phyloP scores from a whole-genome alignment of 1,140 invertebrate genomes.

The Bathynomus jamesi region DNA sequence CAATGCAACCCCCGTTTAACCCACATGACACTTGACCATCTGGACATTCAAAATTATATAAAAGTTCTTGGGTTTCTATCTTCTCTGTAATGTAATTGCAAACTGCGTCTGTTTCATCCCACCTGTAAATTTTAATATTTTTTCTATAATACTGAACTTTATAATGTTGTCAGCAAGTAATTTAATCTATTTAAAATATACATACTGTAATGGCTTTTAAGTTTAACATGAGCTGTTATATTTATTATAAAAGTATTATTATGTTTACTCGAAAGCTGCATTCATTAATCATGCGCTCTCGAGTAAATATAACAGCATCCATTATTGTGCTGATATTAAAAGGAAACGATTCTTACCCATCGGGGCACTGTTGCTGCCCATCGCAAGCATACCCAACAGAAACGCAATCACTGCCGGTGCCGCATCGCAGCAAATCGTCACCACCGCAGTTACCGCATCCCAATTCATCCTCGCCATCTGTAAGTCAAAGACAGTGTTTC shows the following conservation, averaged over 20 bases:
- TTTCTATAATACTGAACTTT: background rate
- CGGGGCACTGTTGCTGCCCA: constrained; percentile 5
- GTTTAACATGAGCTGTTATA: background rate
- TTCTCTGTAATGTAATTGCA: background rate
- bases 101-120: constrained; percentile 14
- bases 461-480: constrained; percentile 11
- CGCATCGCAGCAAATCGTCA: background rate
- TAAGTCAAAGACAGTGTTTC: no score
- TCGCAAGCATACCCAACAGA: background rate
- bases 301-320: no score
- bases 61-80: background rate
- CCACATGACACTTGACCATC: constrained; percentile 1
- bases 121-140: background rate
- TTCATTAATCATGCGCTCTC: no score
- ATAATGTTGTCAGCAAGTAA: background rate
- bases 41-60: background rate
- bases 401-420: constrained; percentile 1
- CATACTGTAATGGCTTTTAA: background rate
- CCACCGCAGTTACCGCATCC: background rate
- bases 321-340: no score
- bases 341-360: constrained; percentile 3
- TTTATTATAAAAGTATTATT: background rate
- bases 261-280: no score
- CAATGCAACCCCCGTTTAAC: background rate
- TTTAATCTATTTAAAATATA: background rate